Evolutionary conservation across 2,113 vertebrate genomes (phyloP).

Genomic region (Pongo abelii): DNA sequence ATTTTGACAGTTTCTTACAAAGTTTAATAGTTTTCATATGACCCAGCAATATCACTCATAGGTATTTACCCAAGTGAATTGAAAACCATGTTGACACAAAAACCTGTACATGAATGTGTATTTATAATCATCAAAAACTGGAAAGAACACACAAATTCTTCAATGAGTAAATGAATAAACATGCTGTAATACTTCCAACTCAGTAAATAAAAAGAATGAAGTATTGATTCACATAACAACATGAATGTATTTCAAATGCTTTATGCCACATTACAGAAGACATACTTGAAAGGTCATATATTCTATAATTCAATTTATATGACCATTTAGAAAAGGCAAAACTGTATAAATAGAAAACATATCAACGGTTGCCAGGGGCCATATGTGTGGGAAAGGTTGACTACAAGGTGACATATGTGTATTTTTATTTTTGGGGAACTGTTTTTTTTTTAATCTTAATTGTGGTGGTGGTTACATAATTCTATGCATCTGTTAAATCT

Average conservation of each 20-base stretch:
- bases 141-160: not conserved
- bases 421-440: not conserved
- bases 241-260: not conserved
- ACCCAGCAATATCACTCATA: not conserved
- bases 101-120: not conserved
- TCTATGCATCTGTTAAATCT: not conserved
- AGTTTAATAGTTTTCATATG: not conserved
- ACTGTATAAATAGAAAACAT: not conserved
- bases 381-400: not conserved
- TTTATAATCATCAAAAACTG: not conserved
- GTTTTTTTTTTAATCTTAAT: not conserved
- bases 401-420: not conserved
- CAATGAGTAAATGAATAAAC: not conserved
- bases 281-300: not conserved
- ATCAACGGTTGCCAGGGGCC: not conserved
- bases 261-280: not conserved
- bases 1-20: not conserved
- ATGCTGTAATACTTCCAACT: not conserved
- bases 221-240: not conserved
- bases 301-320: not conserved
- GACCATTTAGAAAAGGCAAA: not conserved
- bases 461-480: not conserved
- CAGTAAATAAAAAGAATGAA: not conserved
- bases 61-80: not conserved
- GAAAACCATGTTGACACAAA: not conserved